Base-by-base conservation (phyloP, 1,140 invertebrate species). In the Zeugodacus cucurbitae region DNA sequence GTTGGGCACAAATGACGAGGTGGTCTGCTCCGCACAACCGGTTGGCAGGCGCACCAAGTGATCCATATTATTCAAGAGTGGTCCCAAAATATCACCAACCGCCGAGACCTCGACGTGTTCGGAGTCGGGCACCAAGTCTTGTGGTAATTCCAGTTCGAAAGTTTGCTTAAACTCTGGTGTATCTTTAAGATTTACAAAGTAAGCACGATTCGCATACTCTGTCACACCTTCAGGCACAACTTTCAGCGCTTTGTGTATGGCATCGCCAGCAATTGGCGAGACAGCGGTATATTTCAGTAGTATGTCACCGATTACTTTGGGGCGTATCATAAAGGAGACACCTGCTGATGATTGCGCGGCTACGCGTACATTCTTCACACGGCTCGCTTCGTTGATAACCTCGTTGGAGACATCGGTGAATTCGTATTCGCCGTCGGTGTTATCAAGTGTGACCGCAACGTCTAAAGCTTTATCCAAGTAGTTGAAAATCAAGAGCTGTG, bases 21-120 rank as follows among this genome's bases (percentile, higher is more conserved):
- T 98, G 91, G 98, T 99, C 93, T 99, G 98, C 94, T 99, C 98
- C 26, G 98, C 98, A 93, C 98, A 99, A 5, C 97, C 98, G 90
- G 96, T 97, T 7, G 98, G 98, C 95, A 98, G 95, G 91, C 95
- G 94, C 11, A 99, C 95, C 20, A 99, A 93, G 87, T 95, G 95
- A 44, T 96, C 96, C 34, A 97, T 92, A 92, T 97, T 97, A 44
- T 95, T 95, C 14, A 98, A 95, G 64, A 96, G 95, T 2, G 96
- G 95, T 2, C 96, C 97, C 32, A 98, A 92, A 64, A 97, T 95
- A 93, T 97, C 96, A 48, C 96, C 96, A 59, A 97, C 95, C 64
- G 95, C 95, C 41, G 96, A 96, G 54, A 97, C 95, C 93, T 96
- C 95, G 11, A 97, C 94, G 57, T 94, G 94, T 89, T 96, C 95